These are phyloP conservation scores for Serripes groenlandicus DNA, from an alignment of 2,888 invertebrate species.

Conservation along the genomic window DNA sequence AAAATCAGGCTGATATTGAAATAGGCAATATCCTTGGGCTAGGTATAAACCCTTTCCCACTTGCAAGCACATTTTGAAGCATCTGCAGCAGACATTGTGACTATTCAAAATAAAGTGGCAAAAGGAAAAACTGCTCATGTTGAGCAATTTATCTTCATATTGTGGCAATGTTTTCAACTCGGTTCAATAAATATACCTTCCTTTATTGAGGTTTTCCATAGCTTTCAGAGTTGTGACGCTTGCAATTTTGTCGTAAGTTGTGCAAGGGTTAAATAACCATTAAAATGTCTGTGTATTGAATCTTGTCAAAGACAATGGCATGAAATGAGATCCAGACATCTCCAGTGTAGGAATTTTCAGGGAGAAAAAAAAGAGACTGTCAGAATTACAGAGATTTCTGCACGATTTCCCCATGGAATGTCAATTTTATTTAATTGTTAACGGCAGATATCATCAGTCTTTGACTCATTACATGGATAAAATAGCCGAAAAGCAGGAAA, in stretches of 20 bases:
- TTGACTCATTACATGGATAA: too few species aligned
- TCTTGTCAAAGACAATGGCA: constrained; percentile 1
- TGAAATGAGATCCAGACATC: neutral
- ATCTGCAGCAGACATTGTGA: neutral
- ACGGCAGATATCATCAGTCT: constrained; percentile 1
- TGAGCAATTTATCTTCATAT: neutral
- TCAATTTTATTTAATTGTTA: neutral
- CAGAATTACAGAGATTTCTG: neutral
- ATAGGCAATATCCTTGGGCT: too few species aligned
- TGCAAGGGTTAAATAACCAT: neutral
- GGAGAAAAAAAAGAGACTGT: neutral
- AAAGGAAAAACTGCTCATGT: neutral
- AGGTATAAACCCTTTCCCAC: neutral
- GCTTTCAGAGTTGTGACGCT: neutral
- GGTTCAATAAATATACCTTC: neutral
- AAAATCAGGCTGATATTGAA: too few species aligned
- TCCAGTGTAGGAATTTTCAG: neutral
- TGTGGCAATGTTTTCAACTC: neutral
- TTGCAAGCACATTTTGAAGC: neutral
- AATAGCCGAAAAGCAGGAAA: too few species aligned
- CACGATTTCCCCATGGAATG: constrained; percentile 1
- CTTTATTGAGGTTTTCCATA: neutral
- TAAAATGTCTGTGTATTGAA: neutral
- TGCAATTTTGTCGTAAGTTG: neutral
- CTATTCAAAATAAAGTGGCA: neutral